Conservation (phyloP, 2,888 invertebrate species). For the Eucriotettix oculatus region DNA sequence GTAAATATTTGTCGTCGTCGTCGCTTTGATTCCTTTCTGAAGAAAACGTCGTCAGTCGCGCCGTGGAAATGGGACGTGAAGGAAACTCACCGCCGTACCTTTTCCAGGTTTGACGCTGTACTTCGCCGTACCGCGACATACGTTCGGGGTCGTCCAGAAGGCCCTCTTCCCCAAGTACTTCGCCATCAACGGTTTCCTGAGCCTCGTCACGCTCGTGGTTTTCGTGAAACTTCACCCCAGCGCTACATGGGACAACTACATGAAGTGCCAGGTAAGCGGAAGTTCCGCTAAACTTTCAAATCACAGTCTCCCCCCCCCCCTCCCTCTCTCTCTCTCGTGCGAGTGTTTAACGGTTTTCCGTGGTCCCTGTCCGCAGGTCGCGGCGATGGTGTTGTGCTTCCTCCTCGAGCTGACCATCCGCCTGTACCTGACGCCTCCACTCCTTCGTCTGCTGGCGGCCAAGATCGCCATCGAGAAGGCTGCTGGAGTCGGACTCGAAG, state of each 20-base stretch:
- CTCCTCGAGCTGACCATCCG: slow-evolving; percentile 58
- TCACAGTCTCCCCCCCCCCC: too few species aligned
- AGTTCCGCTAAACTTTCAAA: too few species aligned
- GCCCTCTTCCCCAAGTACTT: slow-evolving; percentile 78
- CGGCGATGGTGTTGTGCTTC: slow-evolving; percentile 45
- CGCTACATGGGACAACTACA: slow-evolving; percentile 3
- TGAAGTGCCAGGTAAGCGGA: slow-evolving; percentile 6
- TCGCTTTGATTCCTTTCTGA: too few species aligned
- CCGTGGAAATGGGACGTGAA: too few species aligned
- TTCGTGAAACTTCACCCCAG: slow-evolving; percentile 47
- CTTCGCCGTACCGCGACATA: slow-evolving; percentile 70
- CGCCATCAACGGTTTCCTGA: slow-evolving; percentile 56
- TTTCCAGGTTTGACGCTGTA: slow-evolving; percentile 64
- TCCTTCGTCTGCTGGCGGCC: slow-evolving; percentile 52
- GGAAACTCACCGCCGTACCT: neutral
- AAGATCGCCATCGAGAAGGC: slow-evolving; percentile 60
- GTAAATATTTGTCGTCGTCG: slow-evolving; percentile 28
- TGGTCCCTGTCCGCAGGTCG: slow-evolving; percentile 31
- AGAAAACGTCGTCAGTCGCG: too few species aligned
- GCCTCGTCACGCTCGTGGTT: slow-evolving; percentile 52
- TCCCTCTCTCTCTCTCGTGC: neutral
- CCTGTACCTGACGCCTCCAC: slow-evolving; percentile 57
- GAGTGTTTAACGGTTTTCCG: neutral
- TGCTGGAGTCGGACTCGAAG: slow-evolving; percentile 61
- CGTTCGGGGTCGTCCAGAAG: slow-evolving; percentile 74